These are phyloP conservation scores for Macrotus californicus DNA, from an alignment of 2,113 vertebrate species.

Conservation along the genomic window DNA sequence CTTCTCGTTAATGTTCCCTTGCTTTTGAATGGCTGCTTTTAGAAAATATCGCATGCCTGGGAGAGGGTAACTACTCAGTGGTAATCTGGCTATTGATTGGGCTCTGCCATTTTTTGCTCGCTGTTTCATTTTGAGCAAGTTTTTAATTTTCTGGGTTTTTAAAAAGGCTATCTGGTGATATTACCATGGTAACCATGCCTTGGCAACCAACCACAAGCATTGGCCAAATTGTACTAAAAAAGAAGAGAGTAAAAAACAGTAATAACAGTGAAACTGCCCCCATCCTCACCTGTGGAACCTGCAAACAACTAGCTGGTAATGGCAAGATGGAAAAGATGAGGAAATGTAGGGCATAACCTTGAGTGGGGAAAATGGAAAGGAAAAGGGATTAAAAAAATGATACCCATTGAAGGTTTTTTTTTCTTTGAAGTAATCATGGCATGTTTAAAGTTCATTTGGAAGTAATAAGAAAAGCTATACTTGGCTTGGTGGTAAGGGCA, in stretches of 20 bases:
- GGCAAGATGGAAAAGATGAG: background rate
- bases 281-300: background rate
- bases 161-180: slow-evolving; percentile 11
- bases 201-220: background rate
- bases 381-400: background rate
- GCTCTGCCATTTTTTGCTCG: background rate
- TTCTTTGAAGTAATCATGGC: background rate
- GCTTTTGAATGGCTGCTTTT: background rate
- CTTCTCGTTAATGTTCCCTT: background rate
- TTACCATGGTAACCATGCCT: slow-evolving; percentile 34
- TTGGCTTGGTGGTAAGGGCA: background rate
- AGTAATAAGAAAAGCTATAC: background rate
- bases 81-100: background rate
- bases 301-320: background rate
- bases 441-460: background rate
- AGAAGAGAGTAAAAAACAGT: background rate
- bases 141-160: slow-evolving; percentile 18
- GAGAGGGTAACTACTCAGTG: background rate
- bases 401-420: background rate
- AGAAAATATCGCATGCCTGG: background rate
- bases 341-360: background rate
- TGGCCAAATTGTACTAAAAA: slow-evolving; percentile 17
- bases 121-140: background rate
- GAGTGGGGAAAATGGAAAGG: background rate
- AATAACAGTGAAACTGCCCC: background rate